Evolutionary conservation across 2,113 vertebrate genomes (phyloP), one percentile per base, ranked within the genome.

Genomic region (Pelecanus crispus): DNA sequence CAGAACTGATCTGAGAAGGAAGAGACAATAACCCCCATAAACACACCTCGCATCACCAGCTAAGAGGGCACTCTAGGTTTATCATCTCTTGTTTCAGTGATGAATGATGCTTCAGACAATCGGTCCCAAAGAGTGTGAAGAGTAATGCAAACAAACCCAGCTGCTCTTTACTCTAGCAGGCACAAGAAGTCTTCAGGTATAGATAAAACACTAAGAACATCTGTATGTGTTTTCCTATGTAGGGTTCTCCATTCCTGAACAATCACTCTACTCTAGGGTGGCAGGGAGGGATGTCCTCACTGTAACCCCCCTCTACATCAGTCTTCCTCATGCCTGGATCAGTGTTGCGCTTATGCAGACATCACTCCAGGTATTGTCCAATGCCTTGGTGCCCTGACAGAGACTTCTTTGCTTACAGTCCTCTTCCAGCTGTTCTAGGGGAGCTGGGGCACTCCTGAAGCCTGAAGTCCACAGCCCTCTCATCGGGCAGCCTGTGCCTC

Each of bases 401-500:
- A 68, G 38, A 63, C 7, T 52, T 55, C 20, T 59, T 94, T 82
- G 49, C 52, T 81, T 78, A 67, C 17, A n/a, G 45, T 70, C 24
- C 49, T 83, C 10, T 81, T 85, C 65, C 73, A 88, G 70, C 28
- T 87, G 24, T 84, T 77, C 25, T 28, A 62, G 22, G 47, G 26
- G 10, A 66, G 18, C 63, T 53, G 52, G 38, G 19, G 26, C 38
- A 42, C 32, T 44, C 14, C 65, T 74, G 81, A 66, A 90, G 26
- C 52, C 70, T 71, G 82, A 67, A 78, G 24, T 34, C 42, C 28
- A 66, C 65, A 92, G 42, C 65, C 17, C 6, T 65, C 22, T 90
- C 24, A 10, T 61, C 5, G 2, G 70, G n/a, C 62, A 86, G 26
- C 38, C 67, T 70, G 16, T 0, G 0, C 40, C 26, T 61, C 40